Evolutionary conservation across 2,888 invertebrate species (phyloP), one percentile per base, ranked within the genome.

Genomic region (Odontomyia ornata): DNA sequence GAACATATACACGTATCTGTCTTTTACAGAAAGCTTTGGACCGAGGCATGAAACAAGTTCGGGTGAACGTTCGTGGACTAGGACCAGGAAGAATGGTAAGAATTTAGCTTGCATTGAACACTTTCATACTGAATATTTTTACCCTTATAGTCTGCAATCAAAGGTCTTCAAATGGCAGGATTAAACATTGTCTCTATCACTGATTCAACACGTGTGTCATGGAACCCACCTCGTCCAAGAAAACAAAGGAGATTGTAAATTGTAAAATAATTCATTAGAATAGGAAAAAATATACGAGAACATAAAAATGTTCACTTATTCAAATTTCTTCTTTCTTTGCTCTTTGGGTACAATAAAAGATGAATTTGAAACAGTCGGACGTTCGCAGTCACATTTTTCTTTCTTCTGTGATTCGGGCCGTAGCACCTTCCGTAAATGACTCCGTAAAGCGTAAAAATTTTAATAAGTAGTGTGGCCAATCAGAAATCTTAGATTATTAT

Each of bases 161-260:
- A 98, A 88, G 98, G 98, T 0, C 86, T 99, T 23, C 93, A 96
- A 87, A 94, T 97, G 93, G 93, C 93, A 71, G 98, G 98, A 15
- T 84, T 98, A 47, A 91, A 96, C 79, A 93, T 99, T 80, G 89
- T 97, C 21, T 98, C 98, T 5, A 91, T 99, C 75, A 97, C 98
- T n/a, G 98, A 99, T 85, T 90, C 89, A 82, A 98, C 98, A 0
- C 91, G 89, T 75, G 93, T 97, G 4, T 93, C 95, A 0, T 94
- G 92, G 92, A 91, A 91, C 85, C 93, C 95, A 43, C 93, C 93
- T 1, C 88, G 97, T 79, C 91, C 97, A 30, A 90, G 94, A 82
- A 98, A 97, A 88, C 93, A 92, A 76, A 92, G 93, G 83, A 92
- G 94, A 88, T 87, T 97, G 84, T 97, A 93, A 90, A 82, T 52